A percentile compares a stretch with the other conserved stretches of the same genome.
phyloP scores from a whole-genome alignment of 2,113 vertebrate species.

The Labeo catla region DNA sequence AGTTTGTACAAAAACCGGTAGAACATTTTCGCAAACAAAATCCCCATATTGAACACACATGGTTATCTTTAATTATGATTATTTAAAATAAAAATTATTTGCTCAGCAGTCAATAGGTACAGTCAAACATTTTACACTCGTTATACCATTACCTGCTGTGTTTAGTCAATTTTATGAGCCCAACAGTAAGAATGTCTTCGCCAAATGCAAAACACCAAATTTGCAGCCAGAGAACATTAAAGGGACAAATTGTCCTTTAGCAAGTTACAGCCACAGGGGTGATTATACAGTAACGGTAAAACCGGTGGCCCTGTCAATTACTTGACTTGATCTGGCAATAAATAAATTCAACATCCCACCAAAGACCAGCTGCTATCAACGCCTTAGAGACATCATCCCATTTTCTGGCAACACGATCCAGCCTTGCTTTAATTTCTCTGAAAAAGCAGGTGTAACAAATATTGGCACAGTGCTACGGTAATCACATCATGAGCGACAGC shows the following conservation, averaged over 20 bases:
- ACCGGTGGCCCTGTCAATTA: neutral
- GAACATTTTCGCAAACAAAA: neutral
- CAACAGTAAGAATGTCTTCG: neutral
- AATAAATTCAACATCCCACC: conserved; percentile 3
- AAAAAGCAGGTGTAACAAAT: neutral
- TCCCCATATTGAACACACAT: neutral
- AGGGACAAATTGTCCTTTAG: neutral
- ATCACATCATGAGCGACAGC: neutral
- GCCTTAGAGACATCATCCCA: neutral
- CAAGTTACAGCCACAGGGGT: neutral
- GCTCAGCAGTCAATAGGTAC: neutral
- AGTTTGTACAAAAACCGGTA: neutral
- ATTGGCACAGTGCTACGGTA: neutral
- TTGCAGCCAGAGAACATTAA: neutral
- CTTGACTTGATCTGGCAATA: neutral
- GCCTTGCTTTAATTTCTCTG: neutral
- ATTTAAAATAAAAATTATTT: neutral
- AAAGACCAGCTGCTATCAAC: conserved; percentile 14
- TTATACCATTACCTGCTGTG: neutral
- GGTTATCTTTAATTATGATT: neutral
- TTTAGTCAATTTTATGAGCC: neutral
- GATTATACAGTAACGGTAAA: conserved; percentile 27
- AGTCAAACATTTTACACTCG: neutral
- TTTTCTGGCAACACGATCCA: neutral
- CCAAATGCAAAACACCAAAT: neutral